Conservation (phyloP, 2,113 vertebrate species). For the Pseudorhombus dupliciocellatus region DNA sequence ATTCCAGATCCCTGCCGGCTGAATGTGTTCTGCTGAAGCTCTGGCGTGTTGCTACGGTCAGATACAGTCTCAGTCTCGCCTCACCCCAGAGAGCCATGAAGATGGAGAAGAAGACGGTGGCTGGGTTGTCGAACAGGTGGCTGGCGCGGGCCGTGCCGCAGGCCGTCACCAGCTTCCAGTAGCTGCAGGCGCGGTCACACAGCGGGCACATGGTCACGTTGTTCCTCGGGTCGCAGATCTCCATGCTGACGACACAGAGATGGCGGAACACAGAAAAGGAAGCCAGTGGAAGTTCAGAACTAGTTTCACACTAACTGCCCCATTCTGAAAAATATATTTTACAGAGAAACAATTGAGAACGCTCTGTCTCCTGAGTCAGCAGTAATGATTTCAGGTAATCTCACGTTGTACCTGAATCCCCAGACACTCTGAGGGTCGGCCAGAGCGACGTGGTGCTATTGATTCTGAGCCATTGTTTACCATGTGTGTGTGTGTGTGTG, state of each 20-base stretch:
- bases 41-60: too few species aligned
- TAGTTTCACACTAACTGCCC: too few species aligned
- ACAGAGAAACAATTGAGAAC: too few species aligned
- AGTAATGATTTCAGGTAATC: too few species aligned
- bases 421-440: too few species aligned
- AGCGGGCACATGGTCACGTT: slow-evolving; percentile 99
- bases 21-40: background rate
- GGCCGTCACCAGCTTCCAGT: slow-evolving; percentile 93
- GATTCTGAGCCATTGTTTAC: too few species aligned
- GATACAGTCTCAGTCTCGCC: slow-evolving; percentile 16
- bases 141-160: slow-evolving; percentile 95
- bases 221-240: slow-evolving; percentile 92
- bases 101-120: slow-evolving; percentile 96
- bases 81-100: slow-evolving; percentile 99
- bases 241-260: slow-evolving; percentile 83
- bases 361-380: too few species aligned
- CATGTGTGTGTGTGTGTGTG: background rate
- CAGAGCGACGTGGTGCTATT: too few species aligned
- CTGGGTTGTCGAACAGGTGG: slow-evolving; percentile 97
- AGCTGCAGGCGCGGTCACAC: slow-evolving; percentile 93
- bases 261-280: background rate
- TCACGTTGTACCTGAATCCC: too few species aligned
- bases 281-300: too few species aligned
- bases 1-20: background rate
- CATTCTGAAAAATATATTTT: background rate